These are phyloP conservation scores for Drosophila prolongata DNA, from an alignment of 2,888 invertebrate species.

Conservation along the genomic window DNA sequence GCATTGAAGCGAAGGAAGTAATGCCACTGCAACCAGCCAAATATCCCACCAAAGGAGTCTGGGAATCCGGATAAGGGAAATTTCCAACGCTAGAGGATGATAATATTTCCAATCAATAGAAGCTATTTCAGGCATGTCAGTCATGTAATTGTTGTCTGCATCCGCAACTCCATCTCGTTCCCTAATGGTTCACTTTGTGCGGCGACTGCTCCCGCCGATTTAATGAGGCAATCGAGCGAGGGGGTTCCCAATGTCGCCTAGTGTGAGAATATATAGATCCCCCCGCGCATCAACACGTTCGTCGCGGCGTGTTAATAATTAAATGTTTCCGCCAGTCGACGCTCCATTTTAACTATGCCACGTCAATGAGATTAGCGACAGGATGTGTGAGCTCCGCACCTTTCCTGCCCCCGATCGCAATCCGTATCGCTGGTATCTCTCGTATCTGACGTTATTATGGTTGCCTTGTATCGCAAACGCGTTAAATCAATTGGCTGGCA, in stretches of 20 bases:
- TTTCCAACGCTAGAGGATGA: background rate
- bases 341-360: conserved; percentile 43
- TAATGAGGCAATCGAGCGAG: conserved; percentile 36
- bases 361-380: conserved; percentile 48
- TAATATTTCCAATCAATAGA: conserved; percentile 12
- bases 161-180: conserved; percentile 16
- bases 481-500: conserved; percentile 52
- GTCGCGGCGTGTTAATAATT: conserved; percentile 60
- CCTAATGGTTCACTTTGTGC: conserved; percentile 30
- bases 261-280: conserved; percentile 48
- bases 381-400: conserved; percentile 40
- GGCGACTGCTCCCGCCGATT: conserved; percentile 5
- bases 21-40: conserved; percentile 18
- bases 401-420: background rate
- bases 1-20: conserved; percentile 17
- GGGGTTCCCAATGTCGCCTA: conserved; percentile 19
- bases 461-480: conserved; percentile 16
- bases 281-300: conserved; percentile 49
- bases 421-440: conserved; percentile 1
- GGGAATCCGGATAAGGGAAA: conserved; percentile 10
- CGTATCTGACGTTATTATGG: conserved; percentile 21
- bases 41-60: conserved; percentile 9
- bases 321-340: conserved; percentile 56
- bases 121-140: conserved; percentile 18
- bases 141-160: conserved; percentile 15